Percentiles rank a stretch among this genome's conserved stretches.
Evolutionary conservation across 2,113 vertebrate species (phyloP).

Genomic region (Zosterops japonicus): DNA sequence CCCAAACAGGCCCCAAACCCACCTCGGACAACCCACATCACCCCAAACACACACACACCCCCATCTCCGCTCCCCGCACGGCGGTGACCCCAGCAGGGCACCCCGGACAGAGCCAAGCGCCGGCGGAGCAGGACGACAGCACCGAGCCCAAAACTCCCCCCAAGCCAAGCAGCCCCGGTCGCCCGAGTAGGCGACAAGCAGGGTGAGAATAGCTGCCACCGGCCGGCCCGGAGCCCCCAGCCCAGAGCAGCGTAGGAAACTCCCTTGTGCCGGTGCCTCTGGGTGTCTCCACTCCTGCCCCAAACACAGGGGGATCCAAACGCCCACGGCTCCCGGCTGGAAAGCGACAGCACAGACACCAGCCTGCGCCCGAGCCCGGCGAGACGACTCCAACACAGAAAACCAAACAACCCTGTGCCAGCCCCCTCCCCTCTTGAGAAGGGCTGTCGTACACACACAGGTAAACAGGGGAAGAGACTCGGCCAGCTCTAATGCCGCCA

Average conservation of each 20-base stretch:
- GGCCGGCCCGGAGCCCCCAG: not conserved
- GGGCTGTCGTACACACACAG: not conserved
- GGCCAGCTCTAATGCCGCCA: not conserved
- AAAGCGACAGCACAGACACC: not conserved
- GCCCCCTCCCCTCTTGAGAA: not conserved
- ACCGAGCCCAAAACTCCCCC: not conserved
- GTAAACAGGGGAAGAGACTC: not conserved
- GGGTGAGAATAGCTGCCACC: not conserved
- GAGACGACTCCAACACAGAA: not conserved
- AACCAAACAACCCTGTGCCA: not conserved
- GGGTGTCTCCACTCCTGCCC: not conserved
- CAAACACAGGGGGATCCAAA: not conserved
- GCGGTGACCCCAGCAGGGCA: not conserved
- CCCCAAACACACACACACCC: too few relatives aligned
- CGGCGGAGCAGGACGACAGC: not conserved
- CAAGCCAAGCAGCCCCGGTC: not conserved
- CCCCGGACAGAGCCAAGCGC: not conserved
- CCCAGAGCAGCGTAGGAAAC: not conserved
- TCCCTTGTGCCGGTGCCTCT: not conserved
- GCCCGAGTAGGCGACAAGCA: not conserved
- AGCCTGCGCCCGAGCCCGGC: not conserved
- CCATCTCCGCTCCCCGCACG: not conserved
- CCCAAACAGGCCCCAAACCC: not conserved
- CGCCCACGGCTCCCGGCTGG: not conserved
- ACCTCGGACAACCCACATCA: not conserved